A percentile compares a stretch with the other conserved stretches of the same genome.
Conservation (phyloP, 2,888 invertebrate species). For the Catotricha subobsoleta region DNA sequence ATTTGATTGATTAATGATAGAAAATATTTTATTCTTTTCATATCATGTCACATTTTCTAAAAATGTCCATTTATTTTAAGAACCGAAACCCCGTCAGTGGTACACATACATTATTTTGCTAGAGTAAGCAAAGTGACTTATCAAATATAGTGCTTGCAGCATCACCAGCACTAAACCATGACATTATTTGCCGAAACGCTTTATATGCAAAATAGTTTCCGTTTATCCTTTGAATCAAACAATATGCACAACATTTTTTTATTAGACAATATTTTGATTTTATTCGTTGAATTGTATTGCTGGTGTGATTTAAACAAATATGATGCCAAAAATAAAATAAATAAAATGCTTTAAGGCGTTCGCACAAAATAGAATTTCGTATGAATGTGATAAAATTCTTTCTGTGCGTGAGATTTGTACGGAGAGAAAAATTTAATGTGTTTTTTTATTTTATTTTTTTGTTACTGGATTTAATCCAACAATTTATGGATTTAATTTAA, state of each 20-base stretch:
- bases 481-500: conserved; percentile 7
- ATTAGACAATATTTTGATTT: too few species aligned
- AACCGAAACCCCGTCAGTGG: neutral
- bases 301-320: too few species aligned
- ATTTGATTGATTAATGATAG: conserved; percentile 5
- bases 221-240: conserved; percentile 6
- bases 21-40: conserved; percentile 5
- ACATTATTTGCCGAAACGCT: conserved; percentile 4
- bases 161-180: neutral
- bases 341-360: too few species aligned
- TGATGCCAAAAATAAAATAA: too few species aligned
- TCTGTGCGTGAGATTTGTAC: too few species aligned
- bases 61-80: conserved; percentile 3
- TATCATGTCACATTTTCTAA: conserved; percentile 2
- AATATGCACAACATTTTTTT: conserved; percentile 1
- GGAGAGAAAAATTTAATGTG: too few species aligned
- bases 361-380: too few species aligned
- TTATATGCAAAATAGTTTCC: conserved; percentile 8
- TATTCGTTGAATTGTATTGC: too few species aligned
- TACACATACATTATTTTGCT: too few species aligned
- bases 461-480: too few species aligned
- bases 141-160: neutral
- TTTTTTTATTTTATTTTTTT: too few species aligned
- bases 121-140: neutral
- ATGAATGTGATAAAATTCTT: too few species aligned